phyloP scores from a whole-genome alignment of 2,113 vertebrate species.

The Clupea harengus region DNA sequence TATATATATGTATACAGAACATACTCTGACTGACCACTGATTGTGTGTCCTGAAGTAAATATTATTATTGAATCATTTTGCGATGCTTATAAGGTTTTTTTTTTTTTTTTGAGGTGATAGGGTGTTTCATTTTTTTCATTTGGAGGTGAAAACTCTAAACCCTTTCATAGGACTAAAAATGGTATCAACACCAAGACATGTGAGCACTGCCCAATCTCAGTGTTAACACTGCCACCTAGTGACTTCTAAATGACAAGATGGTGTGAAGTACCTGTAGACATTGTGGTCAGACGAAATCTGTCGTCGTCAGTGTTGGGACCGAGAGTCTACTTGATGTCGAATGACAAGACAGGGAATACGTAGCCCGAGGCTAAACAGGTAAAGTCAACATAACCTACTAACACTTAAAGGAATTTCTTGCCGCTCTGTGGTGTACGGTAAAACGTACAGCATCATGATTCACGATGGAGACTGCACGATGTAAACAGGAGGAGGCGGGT shows the following conservation, averaged over 20 bases:
- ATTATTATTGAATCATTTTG: too few species aligned
- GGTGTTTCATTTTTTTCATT: not conserved
- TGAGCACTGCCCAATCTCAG: not conserved
- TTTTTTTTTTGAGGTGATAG: not conserved
- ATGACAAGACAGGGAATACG: not conserved
- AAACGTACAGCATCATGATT: slow-evolving; percentile 50
- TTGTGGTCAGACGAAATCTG: not conserved
- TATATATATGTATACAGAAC: too few species aligned
- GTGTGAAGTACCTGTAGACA: not conserved
- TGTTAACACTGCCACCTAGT: not conserved
- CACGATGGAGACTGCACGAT: slow-evolving; percentile 57
- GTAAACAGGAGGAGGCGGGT: slow-evolving; percentile 70
- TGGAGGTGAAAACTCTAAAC: not conserved
- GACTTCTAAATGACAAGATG: not conserved
- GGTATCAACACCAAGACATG: not conserved
- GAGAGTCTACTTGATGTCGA: not conserved
- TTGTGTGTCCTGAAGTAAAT: too few species aligned
- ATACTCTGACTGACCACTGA: too few species aligned
- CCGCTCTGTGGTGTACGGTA: not conserved
- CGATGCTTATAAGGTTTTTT: not conserved
- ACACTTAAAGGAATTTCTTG: too few species aligned
- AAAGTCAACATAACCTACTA: too few species aligned
- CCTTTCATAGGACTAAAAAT: not conserved
- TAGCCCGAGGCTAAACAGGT: not conserved
- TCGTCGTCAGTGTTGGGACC: not conserved